A percentile compares a stretch with the other conserved stretches of the same genome.
These are phyloP conservation scores for Platyscelio sp. DNA, from an alignment of 2,888 invertebrate genomes.

Conservation along the genomic window DNA sequence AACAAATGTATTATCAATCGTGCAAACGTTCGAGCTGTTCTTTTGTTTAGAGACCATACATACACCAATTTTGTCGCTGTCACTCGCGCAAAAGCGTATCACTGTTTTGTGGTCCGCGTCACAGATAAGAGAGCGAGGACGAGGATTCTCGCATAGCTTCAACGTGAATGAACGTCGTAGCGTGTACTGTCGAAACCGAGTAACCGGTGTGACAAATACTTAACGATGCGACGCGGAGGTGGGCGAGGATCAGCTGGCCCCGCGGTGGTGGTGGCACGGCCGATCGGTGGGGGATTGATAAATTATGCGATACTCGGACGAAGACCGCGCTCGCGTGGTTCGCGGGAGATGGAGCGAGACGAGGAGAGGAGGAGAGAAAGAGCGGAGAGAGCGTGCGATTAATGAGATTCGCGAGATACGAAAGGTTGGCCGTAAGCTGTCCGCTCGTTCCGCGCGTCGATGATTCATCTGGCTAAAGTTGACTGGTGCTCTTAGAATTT, in stretches of 20 bases:
- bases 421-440: slow-evolving; percentile 44
- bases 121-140: slow-evolving; percentile 31
- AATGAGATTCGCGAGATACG: slow-evolving; percentile 51
- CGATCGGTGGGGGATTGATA: slow-evolving; percentile 17
- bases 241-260: slow-evolving; percentile 40
- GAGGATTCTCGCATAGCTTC: slow-evolving; percentile 22
- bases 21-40: too few relatives aligned
- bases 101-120: slow-evolving; percentile 1
- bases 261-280: slow-evolving; percentile 24
- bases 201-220: slow-evolving; percentile 74
- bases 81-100: background rate
- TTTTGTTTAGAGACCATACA: too few relatives aligned
- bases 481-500: slow-evolving; percentile 25
- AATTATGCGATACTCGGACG: slow-evolving; percentile 30
- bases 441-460: slow-evolving; percentile 44
- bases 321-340: too few relatives aligned
- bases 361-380: background rate
- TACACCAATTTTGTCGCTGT: too few relatives aligned
- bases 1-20: too few relatives aligned
- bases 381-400: slow-evolving; percentile 1
- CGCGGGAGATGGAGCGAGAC: background rate
- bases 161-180: slow-evolving; percentile 60
- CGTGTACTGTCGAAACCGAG: slow-evolving; percentile 63
- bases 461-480: slow-evolving; percentile 50
- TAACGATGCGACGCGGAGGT: slow-evolving; percentile 71